Base-by-base conservation (phyloP, 1,140 invertebrate genomes). In the Eufriesea mexicana region DNA sequence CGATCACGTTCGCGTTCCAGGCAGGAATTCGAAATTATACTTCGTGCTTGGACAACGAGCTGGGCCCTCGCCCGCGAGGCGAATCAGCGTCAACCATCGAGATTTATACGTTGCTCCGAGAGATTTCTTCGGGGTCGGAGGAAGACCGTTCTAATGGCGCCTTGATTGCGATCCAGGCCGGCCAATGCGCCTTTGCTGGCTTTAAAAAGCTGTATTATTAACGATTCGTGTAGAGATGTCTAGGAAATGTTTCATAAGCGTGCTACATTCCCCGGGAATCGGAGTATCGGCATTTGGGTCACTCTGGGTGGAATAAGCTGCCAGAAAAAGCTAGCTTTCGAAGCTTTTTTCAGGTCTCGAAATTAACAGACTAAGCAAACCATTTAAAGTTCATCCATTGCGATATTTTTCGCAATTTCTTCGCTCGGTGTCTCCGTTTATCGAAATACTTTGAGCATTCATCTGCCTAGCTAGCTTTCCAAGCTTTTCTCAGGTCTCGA, bases 21-120 rank as follows among this genome's bases (percentile, higher is more conserved):
- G 9, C 23, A 84, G 54, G 75, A 79, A 86, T 87, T 87, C 71
- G 35, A 64, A 87, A 87, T 84, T 77, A 84, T 76, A 79, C 75
- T 35, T 20, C 28, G 20, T 9, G 8, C 14, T 20, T n/a, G 67
- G 25, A 42, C 28, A n/a, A 78, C 23, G 42, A 47, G 28, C 12
- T 57, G 55, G 23, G 7, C 23, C 61, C 28, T 61, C 14, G 35
- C 16, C 1, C 9, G 16, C 23, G n/a, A 2, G 35, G 28, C 25
- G 8, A 35, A 35, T 62, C 25, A 35, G 18, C 42, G n/a, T 70
- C 45, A 18, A n/a, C 5, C 23, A 16, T 45, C 14, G 42, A n/a
- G 42, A 68, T 68, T 47, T 55, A n/a, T 16, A n/a, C 45, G 14
- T 28, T 18, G 20, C 9, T 5, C 1, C 7, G 7, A 23, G 23